Conservation (phyloP, 64 coral and sea anemone genomes). For the Platygyra sinensis region DNA sequence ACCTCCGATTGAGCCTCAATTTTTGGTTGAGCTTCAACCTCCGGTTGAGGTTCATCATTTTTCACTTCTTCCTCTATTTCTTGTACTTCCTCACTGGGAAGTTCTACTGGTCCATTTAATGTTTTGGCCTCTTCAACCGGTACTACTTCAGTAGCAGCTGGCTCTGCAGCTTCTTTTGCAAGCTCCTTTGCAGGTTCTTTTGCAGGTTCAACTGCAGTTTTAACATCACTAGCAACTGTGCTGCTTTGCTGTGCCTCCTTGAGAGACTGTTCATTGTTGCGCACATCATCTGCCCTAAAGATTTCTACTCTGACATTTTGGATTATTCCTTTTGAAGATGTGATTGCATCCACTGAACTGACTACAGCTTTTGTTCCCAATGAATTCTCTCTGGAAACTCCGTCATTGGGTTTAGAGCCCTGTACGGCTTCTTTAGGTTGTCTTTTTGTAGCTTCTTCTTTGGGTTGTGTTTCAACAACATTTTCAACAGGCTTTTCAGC, state of each 20-base stretch:
- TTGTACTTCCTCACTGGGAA: not conserved
- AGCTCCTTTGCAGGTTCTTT: not conserved
- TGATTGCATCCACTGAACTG: slow-evolving; percentile 35
- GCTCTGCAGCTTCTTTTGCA: slow-evolving; percentile 3
- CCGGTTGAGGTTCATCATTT: not conserved
- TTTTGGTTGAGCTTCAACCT: not conserved
- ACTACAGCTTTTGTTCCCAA: slow-evolving; percentile 17
- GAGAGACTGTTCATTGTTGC: not conserved
- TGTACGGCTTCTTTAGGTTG: slow-evolving; percentile 21
- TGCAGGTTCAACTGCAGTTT: slow-evolving; percentile 11
- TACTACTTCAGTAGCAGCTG: not conserved
- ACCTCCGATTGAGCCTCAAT: not conserved
- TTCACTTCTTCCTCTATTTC: slow-evolving; percentile 20
- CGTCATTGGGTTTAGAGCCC: slow-evolving; percentile 13
- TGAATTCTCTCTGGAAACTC: not conserved
- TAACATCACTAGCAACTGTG: not conserved
- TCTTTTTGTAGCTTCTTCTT: not conserved
- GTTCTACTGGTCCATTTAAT: slow-evolving; percentile 19
- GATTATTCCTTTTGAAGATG: slow-evolving; percentile 10
- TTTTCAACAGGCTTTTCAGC: slow-evolving; percentile 30
- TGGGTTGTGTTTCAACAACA: not conserved
- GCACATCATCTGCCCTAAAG: not conserved
- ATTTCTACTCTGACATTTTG: slow-evolving; percentile 38
- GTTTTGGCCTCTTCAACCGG: not conserved
- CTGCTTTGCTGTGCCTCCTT: slow-evolving; percentile 3